A percentile compares a stretch with the other conserved stretches of the same genome.
phyloP scores from a whole-genome alignment of 2,888 invertebrate species.

The Drosophila seclusa region DNA sequence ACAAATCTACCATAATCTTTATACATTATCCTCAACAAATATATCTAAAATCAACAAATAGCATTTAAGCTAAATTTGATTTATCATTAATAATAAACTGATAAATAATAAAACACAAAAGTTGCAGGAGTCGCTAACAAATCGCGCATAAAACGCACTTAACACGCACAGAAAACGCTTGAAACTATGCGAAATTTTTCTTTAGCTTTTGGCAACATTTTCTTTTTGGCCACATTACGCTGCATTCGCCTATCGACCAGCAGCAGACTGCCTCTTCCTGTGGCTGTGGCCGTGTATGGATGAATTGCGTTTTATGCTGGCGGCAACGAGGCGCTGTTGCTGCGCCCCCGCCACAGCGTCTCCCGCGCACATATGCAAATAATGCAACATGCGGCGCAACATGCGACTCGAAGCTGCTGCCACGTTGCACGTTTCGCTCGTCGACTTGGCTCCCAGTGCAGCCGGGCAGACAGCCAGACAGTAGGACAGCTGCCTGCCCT shows the following conservation, averaged over 20 bases:
- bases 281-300: constrained; percentile 1
- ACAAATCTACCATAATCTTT: not conserved
- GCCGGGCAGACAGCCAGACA: constrained; percentile 8
- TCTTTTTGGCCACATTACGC: constrained; percentile 17
- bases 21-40: not conserved
- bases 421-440: constrained; percentile 43
- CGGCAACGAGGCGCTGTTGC: constrained; percentile 44
- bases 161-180: constrained; percentile 20
- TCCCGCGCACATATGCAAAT: constrained; percentile 69
- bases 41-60: not conserved
- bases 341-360: constrained; percentile 11
- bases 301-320: constrained; percentile 49
- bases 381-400: constrained; percentile 70
- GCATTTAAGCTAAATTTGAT: not conserved
- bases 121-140: not conserved
- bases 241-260: constrained; percentile 41
- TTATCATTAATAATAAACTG: not conserved
- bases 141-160: constrained; percentile 1
- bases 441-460: constrained; percentile 9
- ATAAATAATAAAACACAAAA: not conserved
- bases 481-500: constrained; percentile 12
- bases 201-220: not conserved
- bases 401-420: constrained; percentile 45
- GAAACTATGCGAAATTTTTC: not conserved
- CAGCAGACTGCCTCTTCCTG: constrained; percentile 18